These are phyloP conservation scores for Subacronicta megacephala DNA, from an alignment of 2,888 invertebrate genomes.

Conservation along the genomic window DNA sequence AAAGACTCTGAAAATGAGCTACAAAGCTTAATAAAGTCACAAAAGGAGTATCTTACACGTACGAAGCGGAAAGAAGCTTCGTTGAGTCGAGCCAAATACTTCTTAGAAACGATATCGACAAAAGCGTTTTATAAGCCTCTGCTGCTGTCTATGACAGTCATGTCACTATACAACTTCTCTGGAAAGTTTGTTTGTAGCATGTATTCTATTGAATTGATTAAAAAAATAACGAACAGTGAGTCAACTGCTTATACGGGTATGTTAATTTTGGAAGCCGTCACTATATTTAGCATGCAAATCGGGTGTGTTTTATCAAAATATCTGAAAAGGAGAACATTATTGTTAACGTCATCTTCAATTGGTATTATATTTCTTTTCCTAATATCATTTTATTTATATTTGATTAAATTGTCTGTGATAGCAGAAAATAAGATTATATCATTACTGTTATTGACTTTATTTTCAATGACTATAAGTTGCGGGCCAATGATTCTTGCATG, in stretches of 20 bases:
- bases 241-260: conserved; percentile 64
- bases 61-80: conserved; percentile 35
- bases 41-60: conserved; percentile 56
- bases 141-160: conserved; percentile 61
- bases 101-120: conserved; percentile 53
- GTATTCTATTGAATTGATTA: conserved; percentile 60
- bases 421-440: conserved; percentile 58
- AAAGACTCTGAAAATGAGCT: conserved; percentile 64
- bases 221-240: conserved; percentile 59
- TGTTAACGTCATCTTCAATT: conserved; percentile 55
- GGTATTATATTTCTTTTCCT: conserved; percentile 61
- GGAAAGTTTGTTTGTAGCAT: conserved; percentile 69
- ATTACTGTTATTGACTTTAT: conserved; percentile 58
- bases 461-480: conserved; percentile 63
- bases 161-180: conserved; percentile 69
- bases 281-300: conserved; percentile 60
- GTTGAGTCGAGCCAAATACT: conserved; percentile 46
- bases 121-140: conserved; percentile 69
- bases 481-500: conserved; percentile 65
- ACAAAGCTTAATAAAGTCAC: conserved; percentile 61
- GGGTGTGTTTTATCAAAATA: conserved; percentile 57
- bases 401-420: conserved; percentile 55
- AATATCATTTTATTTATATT: conserved; percentile 63
- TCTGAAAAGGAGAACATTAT: conserved; percentile 59
- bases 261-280: conserved; percentile 67